Evolutionary conservation across 2,113 vertebrate genomes (phyloP).

Genomic region (Entosphenus tridentatus): DNA sequence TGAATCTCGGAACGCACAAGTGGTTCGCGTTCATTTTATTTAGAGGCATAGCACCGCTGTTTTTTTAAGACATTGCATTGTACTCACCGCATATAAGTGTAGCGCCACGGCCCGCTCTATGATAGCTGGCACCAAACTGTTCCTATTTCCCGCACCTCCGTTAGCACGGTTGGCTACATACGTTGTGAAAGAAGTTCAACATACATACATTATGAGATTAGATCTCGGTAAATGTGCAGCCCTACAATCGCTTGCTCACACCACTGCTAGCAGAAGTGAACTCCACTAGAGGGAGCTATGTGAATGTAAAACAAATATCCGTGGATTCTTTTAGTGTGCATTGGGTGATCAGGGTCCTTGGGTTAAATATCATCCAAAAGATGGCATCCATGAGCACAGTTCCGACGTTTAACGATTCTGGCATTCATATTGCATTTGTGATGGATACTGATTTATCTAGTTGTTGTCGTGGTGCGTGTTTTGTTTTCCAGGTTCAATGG

Average conservation of each 20-base stretch:
- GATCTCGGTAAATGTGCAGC: no score
- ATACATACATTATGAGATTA: no score
- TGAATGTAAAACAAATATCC: not conserved
- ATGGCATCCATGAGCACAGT: constrained; percentile 7
- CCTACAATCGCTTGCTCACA: no score
- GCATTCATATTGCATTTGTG: not conserved
- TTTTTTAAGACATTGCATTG: not conserved
- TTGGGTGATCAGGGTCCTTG: no score
- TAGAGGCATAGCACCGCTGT: not conserved
- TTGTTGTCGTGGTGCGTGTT: not conserved
- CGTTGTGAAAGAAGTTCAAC: no score
- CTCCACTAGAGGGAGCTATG: not conserved
- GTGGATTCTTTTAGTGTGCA: not conserved
- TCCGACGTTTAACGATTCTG: not conserved
- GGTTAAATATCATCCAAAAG: not conserved
- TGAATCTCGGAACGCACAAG: no score
- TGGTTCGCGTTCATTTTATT: not conserved
- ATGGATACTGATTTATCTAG: not conserved
- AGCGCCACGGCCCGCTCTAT: no score
- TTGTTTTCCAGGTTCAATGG: constrained; percentile 27
- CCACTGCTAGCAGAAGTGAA: no score
- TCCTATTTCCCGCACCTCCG: no score
- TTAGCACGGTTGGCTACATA: no score
- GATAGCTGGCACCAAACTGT: no score
- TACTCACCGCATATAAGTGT: no score